Percentiles rank a stretch among this genome's conserved stretches.
These are phyloP conservation scores for Trachelus troglodyta DNA, from an alignment of 2,888 invertebrate genomes.

Conservation along the genomic window DNA sequence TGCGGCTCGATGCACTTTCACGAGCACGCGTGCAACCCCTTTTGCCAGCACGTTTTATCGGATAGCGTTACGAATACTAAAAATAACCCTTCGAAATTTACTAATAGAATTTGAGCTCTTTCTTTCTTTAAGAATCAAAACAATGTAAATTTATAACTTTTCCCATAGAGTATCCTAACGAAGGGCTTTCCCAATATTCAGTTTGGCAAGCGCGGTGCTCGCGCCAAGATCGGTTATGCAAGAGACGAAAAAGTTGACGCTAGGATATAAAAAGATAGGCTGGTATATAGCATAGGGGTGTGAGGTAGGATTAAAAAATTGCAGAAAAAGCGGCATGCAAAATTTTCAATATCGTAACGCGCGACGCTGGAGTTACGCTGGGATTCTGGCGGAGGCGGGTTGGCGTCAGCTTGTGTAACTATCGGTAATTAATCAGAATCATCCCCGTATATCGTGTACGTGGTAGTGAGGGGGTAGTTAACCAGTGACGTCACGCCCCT, in stretches of 20 bases:
- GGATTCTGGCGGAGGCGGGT: constrained; percentile 19
- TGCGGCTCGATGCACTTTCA: constrained; percentile 35
- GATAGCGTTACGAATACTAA: background rate
- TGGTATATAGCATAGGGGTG: background rate
- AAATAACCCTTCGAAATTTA: background rate
- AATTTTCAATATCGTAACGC: constrained; percentile 24
- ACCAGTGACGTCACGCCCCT: constrained; percentile 66
- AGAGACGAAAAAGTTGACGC: background rate
- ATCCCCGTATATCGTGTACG: constrained; percentile 59
- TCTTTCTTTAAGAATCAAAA: background rate
- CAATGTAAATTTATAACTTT: background rate
- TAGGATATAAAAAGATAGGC: background rate
- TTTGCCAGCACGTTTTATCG: constrained; percentile 39
- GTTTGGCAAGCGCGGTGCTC: background rate
- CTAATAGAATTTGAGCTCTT: background rate
- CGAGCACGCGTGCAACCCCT: background rate
- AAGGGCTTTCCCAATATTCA: background rate
- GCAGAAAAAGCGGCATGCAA: constrained; percentile 17
- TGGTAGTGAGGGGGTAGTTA: constrained; percentile 57
- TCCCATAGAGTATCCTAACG: background rate
- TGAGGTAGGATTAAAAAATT: background rate
- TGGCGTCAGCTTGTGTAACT: constrained; percentile 65
- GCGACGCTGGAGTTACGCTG: constrained; percentile 33
- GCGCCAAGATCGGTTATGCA: background rate
- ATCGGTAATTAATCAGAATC: constrained; percentile 67